Percentiles rank a stretch among this genome's conserved stretches.
These are phyloP conservation scores for Acleris laterana DNA, from an alignment of 2,888 invertebrate genomes.

Conservation along the genomic window DNA sequence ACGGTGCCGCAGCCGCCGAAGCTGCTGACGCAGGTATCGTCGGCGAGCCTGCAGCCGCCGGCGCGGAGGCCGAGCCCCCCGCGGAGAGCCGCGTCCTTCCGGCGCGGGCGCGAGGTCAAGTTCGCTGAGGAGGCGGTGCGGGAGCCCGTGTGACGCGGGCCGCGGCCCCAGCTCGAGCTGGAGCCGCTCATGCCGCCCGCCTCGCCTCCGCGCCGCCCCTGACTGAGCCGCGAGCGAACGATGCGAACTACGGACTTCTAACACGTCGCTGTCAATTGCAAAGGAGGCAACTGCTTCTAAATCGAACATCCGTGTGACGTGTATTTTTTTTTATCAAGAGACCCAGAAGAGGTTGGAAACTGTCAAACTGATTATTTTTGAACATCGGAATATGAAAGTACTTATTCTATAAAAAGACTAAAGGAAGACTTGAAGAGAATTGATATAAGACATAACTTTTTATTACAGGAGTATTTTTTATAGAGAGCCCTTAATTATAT, in stretches of 20 bases:
- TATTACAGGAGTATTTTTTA: constrained; percentile 13
- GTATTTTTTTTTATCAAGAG: no score
- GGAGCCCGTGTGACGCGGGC: constrained; percentile 78
- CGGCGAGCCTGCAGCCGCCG: constrained; percentile 76
- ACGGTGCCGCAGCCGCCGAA: constrained; percentile 57
- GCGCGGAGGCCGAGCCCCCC: constrained; percentile 65
- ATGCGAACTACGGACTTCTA: constrained; percentile 73
- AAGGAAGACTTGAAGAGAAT: neutral
- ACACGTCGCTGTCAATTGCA: constrained; percentile 22
- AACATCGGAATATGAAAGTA: neutral
- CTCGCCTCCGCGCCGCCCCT: constrained; percentile 54
- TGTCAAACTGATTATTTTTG: neutral
- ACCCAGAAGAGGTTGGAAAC: no score
- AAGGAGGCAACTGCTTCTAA: constrained; percentile 4
- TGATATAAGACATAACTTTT: neutral
- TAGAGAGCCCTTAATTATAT: constrained; percentile 5
- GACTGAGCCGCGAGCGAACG: constrained; percentile 65
- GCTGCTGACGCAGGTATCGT: constrained; percentile 71
- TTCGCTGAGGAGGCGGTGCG: constrained; percentile 71
- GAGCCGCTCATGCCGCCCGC: constrained; percentile 74
- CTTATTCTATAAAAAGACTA: neutral
- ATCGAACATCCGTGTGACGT: no score
- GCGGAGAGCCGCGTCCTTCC: constrained; percentile 74
- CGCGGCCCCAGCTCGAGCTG: constrained; percentile 82
- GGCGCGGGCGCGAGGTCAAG: constrained; percentile 81